Base-by-base conservation (phyloP, 92 coral and sea anemone genomes). In the Anthopleura xanthogrammica region DNA sequence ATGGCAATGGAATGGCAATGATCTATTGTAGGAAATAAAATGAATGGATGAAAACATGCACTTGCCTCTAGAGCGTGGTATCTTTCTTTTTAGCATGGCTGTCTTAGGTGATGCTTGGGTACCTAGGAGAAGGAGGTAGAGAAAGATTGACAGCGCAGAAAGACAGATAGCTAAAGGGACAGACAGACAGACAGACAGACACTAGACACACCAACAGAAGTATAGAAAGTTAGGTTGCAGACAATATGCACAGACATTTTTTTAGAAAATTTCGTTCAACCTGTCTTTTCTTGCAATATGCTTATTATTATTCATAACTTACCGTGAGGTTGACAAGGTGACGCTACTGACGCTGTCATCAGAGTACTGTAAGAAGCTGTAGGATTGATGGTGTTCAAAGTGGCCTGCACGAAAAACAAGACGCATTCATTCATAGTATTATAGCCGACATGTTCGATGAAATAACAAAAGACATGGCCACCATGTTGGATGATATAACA, bases 1-100 rank as follows among this genome's bases (percentile, higher is more conserved):
- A 29, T 29, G 36, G 36, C 36, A 29, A 29, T 29, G 36, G 36
- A 29, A 29, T 29, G 36, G 36, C 36, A 29, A 29, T 29, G 1
- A 1, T 29, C 36, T 29, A 29, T 29, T 29, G 36, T 29, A 62
- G 42, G 2, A 68, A 0, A 20, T 6, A 68, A 3, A 5, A 68
- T 12, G 29, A 68, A 3, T 20, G 70, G 7, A 58, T 64, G 72
- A 22, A 4, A 36, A 62, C 36, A 23, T 29, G 41, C 5, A 68
- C 74, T 68, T 68, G 42, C 74, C 74, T 68, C 74, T 23, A 43
- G 74, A 23, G 19, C 43, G 74, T 12, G 74, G 74, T 11, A 68
- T 68, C 41, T 68, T 68, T 36, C 74, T 68, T 68, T 36, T 68
- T 12, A 29, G 40, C 43, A 29, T 68, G 74, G 29, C 42, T 68